These are phyloP conservation scores for Acromyrmex charruanus DNA, from an alignment of 1,140 invertebrate species.

Conservation along the genomic window DNA sequence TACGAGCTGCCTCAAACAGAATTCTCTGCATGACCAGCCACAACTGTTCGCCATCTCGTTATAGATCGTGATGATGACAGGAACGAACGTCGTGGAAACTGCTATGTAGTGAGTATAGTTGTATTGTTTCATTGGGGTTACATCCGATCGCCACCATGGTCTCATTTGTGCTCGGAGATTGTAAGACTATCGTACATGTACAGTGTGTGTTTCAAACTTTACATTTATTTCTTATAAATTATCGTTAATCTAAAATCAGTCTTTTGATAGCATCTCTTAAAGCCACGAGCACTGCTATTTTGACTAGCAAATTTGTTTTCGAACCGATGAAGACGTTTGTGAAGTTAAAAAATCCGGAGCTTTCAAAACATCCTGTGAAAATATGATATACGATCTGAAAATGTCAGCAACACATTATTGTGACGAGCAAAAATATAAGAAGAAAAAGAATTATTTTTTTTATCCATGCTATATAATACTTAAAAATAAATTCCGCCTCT, in stretches of 20 bases:
- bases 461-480: background rate
- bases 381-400: background rate
- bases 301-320: background rate
- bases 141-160: background rate
- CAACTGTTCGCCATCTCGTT: background rate
- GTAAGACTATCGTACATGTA: background rate
- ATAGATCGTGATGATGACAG: background rate
- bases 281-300: too few relatives aligned
- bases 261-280: too few relatives aligned
- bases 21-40: background rate
- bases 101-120: constrained; percentile 4
- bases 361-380: background rate
- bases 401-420: background rate
- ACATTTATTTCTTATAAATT: background rate
- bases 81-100: constrained; percentile 16
- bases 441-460: constrained; percentile 1
- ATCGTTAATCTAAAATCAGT: background rate
- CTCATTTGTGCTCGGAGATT: background rate
- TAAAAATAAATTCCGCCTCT: background rate
- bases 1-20: background rate
- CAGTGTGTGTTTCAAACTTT: background rate
- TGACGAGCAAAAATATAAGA: background rate
- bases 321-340: background rate
- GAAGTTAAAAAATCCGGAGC: background rate
- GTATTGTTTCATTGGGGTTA: constrained; percentile 10